phyloP scores from a whole-genome alignment of 2,797 vertebrate species.

The Pantherophis vulpinus region DNA sequence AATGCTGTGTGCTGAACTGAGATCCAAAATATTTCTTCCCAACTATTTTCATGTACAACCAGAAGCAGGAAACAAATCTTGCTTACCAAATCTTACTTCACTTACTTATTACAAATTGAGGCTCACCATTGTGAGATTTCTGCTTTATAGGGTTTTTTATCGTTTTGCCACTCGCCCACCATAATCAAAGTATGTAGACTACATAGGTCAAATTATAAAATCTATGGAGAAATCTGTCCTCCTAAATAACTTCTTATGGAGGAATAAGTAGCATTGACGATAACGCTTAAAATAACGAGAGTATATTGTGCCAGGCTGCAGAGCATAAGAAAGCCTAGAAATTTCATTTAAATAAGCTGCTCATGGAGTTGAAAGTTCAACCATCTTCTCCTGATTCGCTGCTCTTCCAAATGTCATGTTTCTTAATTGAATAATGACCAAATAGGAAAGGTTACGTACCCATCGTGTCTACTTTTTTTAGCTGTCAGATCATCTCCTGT shows the following conservation, averaged over 20 bases:
- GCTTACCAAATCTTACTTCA: not conserved
- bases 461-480: constrained; percentile 98
- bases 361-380: not conserved
- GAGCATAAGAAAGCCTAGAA: not conserved
- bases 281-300: not conserved
- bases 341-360: not conserved
- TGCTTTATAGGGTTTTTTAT: not conserved
- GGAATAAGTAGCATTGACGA: not conserved
- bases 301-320: not conserved
- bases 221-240: not conserved
- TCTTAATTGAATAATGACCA: not conserved
- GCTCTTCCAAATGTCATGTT: not conserved
- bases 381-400: not conserved
- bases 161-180: not conserved
- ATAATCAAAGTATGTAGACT: not conserved
- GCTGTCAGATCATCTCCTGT: constrained; percentile 94
- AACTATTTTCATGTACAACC: not conserved
- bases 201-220: not conserved
- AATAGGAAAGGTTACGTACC: constrained; percentile 75
- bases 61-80: not conserved
- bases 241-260: not conserved
- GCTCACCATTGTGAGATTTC: not conserved
- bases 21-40: not conserved
- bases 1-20: not conserved
- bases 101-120: not conserved